Conservation (phyloP, 2,797 vertebrate species). For the Eospalax fontanierii region DNA sequence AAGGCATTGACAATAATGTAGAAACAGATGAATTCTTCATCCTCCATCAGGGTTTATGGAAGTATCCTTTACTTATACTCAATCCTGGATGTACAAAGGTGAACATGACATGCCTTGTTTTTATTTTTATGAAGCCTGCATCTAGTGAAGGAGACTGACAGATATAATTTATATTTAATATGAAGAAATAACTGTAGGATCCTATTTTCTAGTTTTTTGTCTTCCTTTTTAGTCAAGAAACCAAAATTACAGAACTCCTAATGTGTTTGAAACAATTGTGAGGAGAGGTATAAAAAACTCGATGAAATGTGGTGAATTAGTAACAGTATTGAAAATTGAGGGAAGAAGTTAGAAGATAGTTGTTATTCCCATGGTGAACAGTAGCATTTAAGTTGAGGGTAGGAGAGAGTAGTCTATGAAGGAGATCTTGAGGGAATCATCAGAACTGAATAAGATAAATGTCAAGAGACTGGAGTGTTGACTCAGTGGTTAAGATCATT, state of each 20-base stretch:
- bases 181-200: constrained; percentile 23
- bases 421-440: not conserved
- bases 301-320: constrained; percentile 39
- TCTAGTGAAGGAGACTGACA: constrained; percentile 31
- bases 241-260: constrained; percentile 54
- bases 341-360: not conserved
- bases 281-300: constrained; percentile 48
- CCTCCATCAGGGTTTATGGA: too few relatives aligned
- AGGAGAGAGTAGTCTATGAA: not conserved
- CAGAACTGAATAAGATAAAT: not conserved
- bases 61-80: not conserved
- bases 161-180: constrained; percentile 51
- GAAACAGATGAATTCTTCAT: too few relatives aligned
- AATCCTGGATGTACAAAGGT: not conserved
- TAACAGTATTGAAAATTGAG: constrained; percentile 53
- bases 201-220: constrained; percentile 25
- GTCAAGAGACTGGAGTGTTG: too few relatives aligned
- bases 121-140: constrained; percentile 14
- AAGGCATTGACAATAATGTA: constrained; percentile 32
- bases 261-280: constrained; percentile 55
- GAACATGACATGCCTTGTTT: not conserved
- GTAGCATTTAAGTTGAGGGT: not conserved
- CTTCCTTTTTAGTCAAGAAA: constrained; percentile 57
- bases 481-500: too few relatives aligned
- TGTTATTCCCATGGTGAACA: constrained; percentile 10